These are phyloP conservation scores for Elephantulus edwardii DNA, from an alignment of 2,113 vertebrate genomes.

Conservation along the genomic window DNA sequence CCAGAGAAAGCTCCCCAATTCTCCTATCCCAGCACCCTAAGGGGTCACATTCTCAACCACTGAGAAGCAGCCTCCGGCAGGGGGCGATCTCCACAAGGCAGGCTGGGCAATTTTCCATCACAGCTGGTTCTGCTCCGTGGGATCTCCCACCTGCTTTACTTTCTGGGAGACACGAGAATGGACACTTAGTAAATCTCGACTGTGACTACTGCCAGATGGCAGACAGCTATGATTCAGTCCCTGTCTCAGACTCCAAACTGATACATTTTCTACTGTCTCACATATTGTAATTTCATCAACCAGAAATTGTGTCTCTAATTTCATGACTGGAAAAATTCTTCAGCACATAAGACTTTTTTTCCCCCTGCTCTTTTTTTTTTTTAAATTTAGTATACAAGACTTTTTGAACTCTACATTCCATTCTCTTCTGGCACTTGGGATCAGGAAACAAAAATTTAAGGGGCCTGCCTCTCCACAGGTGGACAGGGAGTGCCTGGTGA, in stretches of 20 bases:
- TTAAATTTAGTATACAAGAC: too few species aligned
- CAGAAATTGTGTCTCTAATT: too few species aligned
- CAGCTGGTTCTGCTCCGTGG: neutral
- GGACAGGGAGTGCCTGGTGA: too few species aligned
- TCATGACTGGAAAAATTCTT: too few species aligned
- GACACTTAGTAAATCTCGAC: neutral
- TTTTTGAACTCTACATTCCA: too few species aligned
- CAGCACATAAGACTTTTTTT: neutral
- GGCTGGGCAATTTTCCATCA: neutral
- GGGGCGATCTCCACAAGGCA: too few species aligned
- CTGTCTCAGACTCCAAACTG: fast-evolving
- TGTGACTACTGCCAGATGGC: neutral
- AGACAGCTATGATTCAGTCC: neutral
- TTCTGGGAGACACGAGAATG: neutral
- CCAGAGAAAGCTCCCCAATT: neutral
- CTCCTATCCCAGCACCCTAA: neutral
- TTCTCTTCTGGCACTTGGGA: too few species aligned
- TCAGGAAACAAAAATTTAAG: too few species aligned
- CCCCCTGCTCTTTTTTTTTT: too few species aligned
- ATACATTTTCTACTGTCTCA: neutral
- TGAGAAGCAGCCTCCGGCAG: neutral
- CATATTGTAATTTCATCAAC: too few species aligned
- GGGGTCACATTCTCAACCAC: neutral
- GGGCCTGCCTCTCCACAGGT: too few species aligned
- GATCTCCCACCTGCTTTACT: neutral